phyloP scores from a whole-genome alignment of 23 tunicate genomes.

The Aplidium turbinatum region DNA sequence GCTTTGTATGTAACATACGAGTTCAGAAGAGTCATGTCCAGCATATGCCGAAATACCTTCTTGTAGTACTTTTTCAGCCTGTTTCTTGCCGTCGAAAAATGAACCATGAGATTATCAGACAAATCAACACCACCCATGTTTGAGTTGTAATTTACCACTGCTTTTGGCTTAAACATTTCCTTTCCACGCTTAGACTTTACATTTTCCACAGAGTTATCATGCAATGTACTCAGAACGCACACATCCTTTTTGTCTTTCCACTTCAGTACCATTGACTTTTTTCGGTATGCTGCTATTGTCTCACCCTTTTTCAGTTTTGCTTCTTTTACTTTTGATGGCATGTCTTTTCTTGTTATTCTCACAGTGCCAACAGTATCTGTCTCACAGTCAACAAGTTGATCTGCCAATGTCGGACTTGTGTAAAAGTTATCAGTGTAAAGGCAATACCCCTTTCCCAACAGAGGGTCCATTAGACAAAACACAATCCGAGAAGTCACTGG shows the following conservation, averaged over 20 bases:
- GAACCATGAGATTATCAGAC: conserved; percentile 12
- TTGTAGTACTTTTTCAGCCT: conserved; percentile 14
- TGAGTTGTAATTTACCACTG: background rate
- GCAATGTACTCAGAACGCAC: background rate
- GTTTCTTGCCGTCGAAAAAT: conserved; percentile 18
- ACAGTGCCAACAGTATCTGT: background rate
- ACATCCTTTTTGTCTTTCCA: conserved; percentile 4
- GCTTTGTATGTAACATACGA: conserved; percentile 2
- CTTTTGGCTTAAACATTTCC: conserved; percentile 2
- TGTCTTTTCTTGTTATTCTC: background rate
- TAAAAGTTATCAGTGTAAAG: conserved; percentile 1
- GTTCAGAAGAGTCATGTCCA: conserved; percentile 12
- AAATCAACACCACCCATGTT: conserved; percentile 17
- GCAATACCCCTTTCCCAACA: background rate
- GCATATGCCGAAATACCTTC: no score
- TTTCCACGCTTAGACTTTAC: background rate
- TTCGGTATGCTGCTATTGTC: background rate
- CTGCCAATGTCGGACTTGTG: background rate
- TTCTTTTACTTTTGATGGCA: background rate
- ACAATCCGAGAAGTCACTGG: background rate
- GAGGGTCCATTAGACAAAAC: background rate
- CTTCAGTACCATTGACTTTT: background rate
- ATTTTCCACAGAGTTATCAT: background rate
- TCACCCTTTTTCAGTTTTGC: conserved; percentile 1
- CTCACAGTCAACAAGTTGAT: background rate